Conservation (phyloP, 2,113 vertebrate genomes). For the Lates calcarifer region DNA sequence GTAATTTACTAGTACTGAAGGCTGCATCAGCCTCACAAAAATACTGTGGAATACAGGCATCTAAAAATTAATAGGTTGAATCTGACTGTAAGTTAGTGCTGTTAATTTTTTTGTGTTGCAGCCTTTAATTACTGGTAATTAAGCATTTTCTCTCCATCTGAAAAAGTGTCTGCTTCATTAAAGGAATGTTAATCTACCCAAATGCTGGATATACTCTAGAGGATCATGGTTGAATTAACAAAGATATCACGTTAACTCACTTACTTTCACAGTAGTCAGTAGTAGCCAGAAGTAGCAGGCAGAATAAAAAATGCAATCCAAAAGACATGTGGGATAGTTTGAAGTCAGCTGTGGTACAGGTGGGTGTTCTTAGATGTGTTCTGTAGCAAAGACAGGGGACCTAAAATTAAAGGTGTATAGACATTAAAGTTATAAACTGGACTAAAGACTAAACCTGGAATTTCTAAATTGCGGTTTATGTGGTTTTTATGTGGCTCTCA, state of each 20-base stretch:
- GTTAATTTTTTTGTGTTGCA: background rate
- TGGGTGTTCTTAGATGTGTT: background rate
- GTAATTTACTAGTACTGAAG: slow-evolving; percentile 17
- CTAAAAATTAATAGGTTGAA: background rate
- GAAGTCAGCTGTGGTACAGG: background rate
- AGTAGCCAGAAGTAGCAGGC: background rate
- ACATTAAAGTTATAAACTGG: background rate
- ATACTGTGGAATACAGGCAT: slow-evolving; percentile 8
- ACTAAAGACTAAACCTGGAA: background rate
- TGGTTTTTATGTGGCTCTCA: background rate
- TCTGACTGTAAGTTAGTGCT: background rate
- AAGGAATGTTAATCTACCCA: background rate
- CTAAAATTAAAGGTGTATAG: background rate
- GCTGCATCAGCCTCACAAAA: background rate
- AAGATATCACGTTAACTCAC: background rate
- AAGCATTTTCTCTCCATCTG: background rate
- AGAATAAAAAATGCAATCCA: background rate
- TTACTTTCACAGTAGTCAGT: background rate
- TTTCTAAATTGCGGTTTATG: background rate
- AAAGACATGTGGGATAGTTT: background rate
- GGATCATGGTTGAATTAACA: background rate
- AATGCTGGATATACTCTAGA: background rate
- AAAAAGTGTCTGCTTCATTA: background rate
- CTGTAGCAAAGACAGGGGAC: background rate
- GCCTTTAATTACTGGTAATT: slow-evolving; percentile 1